Evolutionary conservation across 1,140 invertebrate species (phyloP).

Genomic region (Drosophila ogumai): DNA sequence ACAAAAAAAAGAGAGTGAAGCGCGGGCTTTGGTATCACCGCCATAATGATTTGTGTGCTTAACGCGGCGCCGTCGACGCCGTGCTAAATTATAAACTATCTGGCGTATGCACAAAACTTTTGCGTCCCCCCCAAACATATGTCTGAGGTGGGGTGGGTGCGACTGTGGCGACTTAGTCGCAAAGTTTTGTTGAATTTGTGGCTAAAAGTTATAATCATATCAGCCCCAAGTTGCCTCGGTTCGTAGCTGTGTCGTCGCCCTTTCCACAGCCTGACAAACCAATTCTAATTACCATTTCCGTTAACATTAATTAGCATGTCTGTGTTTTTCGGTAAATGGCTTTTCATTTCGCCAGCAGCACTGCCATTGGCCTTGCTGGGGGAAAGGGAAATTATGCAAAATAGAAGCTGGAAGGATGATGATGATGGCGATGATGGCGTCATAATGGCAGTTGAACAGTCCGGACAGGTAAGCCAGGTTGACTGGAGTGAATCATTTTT

Average conservation of each 20-base stretch:
- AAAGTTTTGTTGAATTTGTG: constrained; percentile 74
- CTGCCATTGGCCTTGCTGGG: constrained; percentile 47
- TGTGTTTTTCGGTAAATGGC: constrained; percentile 75
- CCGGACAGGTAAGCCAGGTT: constrained; percentile 29
- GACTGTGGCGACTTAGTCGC: constrained; percentile 61
- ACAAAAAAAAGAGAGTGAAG: constrained; percentile 12
- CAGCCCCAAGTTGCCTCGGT: constrained; percentile 39
- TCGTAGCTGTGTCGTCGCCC: constrained; percentile 6
- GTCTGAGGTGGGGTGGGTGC: constrained; percentile 10
- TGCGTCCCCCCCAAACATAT: constrained; percentile 41
- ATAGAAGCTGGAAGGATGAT: constrained; percentile 23
- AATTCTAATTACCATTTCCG: constrained; percentile 81
- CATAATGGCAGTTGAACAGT: constrained; percentile 42
- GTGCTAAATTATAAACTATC: constrained; percentile 81
- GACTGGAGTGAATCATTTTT: constrained; percentile 7
- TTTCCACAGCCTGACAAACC: constrained; percentile 42
- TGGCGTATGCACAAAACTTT: constrained; percentile 62
- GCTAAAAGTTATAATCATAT: constrained; percentile 78
- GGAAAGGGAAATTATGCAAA: constrained; percentile 58
- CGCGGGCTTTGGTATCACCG: constrained; percentile 57
- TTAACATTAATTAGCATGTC: constrained; percentile 80
- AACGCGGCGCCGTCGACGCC: constrained; percentile 65
- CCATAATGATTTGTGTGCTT: constrained; percentile 80
- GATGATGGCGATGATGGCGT: constrained; percentile 18
- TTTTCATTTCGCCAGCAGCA: constrained; percentile 56